Evolutionary conservation across 2,113 vertebrate species (phyloP), one percentile per base, ranked within the genome.

Genomic region (Bos taurus): DNA sequence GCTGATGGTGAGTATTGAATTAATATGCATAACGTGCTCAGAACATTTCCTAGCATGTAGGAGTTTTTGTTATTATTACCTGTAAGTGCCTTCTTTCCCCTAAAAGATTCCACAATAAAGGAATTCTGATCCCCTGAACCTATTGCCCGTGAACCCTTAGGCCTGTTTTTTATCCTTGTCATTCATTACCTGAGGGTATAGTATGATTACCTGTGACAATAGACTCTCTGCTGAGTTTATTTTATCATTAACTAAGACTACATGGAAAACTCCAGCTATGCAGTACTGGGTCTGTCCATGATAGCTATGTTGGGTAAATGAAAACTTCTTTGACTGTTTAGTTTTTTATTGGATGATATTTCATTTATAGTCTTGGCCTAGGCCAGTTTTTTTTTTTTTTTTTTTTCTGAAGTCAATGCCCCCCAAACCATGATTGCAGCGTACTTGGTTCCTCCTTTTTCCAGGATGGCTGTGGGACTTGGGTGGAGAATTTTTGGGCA

Each of bases 401-500:
- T 67, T 95, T 97, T 88, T 54, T 96, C 93, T 97, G 85, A 91
- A 94, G 2, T 15, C 17, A 60, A 2, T 15, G 89, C 87, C 74
- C 48, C 43, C 88, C 93, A 94, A 56, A 43, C 93, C 43, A 23
- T 0, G 85, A 93, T 93, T 97, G 77, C 84, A 43, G 64, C 60
- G 57, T 88, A 74, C n/a, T 33, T 77, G 83, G 23, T 94, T 95
- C 95, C 50, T 95, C 33, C 1, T 91, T 91, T 94, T 97, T 90
- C 88, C 3, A 7, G 77, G 85, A 81, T 77, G 57, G 13, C 86
- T 64, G 16, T 84, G 97, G 95, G 95, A 92, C 87, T 64, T 40
- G 11, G 88, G 19, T 91, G 95, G 97, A 97, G 91, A 97, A 97
- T 98, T 98, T 92, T 96, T 74, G 90, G 88, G 56, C 67, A 95